Conservation (phyloP, 2,797 vertebrate species). For the Clarias pachynema region DNA sequence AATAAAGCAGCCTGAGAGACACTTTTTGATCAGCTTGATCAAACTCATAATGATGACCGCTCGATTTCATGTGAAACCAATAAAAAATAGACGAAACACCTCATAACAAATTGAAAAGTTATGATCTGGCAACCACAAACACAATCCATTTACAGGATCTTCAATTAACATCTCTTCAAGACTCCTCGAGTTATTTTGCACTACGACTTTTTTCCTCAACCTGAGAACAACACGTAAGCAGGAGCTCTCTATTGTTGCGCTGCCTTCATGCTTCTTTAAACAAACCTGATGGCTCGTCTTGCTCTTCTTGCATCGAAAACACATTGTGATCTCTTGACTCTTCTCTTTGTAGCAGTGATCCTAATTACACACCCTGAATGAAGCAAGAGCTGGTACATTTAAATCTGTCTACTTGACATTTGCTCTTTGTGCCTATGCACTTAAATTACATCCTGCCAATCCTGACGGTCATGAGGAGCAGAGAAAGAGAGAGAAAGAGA, state of each 20-base stretch:
- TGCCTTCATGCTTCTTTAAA: conserved; percentile 39
- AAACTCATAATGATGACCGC: not conserved
- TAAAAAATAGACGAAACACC: not conserved
- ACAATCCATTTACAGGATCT: not conserved
- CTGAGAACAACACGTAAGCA: not conserved
- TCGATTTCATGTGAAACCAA: not conserved
- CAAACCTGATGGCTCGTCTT: conserved; percentile 34
- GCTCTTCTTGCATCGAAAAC: conserved; percentile 38
- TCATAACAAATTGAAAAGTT: not conserved
- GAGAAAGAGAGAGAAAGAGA: conserved; percentile 60
- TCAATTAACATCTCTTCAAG: not conserved
- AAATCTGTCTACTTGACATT: conserved; percentile 81
- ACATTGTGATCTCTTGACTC: conserved; percentile 65
- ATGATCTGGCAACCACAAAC: not conserved
- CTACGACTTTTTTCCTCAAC: not conserved
- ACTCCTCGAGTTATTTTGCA: not conserved
- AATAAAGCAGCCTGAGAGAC: not conserved
- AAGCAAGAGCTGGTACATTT: conserved; percentile 75
- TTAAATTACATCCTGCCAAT: conserved; percentile 87
- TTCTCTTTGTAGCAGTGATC: conserved; percentile 78
- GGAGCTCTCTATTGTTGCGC: not conserved
- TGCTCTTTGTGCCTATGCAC: conserved; percentile 82
- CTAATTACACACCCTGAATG: conserved; percentile 80
- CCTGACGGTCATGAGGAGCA: conserved; percentile 76
- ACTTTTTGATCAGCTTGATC: not conserved